These are phyloP conservation scores for Columba guinea DNA, from an alignment of 2,797 vertebrate species.

Conservation along the genomic window DNA sequence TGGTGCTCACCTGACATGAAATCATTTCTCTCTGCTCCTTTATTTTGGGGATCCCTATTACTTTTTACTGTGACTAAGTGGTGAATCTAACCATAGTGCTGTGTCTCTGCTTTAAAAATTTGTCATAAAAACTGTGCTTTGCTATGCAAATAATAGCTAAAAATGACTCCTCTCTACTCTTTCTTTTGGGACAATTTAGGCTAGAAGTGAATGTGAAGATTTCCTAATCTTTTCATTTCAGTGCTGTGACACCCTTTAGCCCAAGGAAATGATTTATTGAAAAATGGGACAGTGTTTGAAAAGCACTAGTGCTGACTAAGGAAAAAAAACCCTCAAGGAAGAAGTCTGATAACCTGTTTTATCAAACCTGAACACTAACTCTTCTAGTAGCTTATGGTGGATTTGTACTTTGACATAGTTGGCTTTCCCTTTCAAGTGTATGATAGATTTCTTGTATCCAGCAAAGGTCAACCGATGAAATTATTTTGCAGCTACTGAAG, in stretches of 20 bases:
- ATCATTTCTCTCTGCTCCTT: neutral
- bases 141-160: neutral
- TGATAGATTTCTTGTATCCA: neutral
- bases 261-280: neutral
- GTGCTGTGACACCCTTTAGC: neutral
- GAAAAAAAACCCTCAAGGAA: neutral
- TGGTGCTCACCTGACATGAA: neutral
- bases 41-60: neutral
- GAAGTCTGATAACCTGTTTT: neutral
- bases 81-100: neutral
- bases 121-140: fast-evolving
- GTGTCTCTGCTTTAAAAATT: neutral
- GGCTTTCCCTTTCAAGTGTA: neutral
- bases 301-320: neutral
- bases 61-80: neutral
- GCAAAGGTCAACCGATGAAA: neutral
- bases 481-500: neutral
- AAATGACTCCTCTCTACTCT: neutral
- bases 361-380: neutral
- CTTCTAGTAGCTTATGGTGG: neutral
- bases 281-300: neutral
- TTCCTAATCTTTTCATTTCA: neutral
- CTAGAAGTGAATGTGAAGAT: neutral
- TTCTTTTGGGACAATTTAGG: neutral
- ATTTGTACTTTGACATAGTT: neutral